Evolutionary conservation across 1,140 invertebrate species (phyloP).

Genomic region (Cryptotermes secundus): DNA sequence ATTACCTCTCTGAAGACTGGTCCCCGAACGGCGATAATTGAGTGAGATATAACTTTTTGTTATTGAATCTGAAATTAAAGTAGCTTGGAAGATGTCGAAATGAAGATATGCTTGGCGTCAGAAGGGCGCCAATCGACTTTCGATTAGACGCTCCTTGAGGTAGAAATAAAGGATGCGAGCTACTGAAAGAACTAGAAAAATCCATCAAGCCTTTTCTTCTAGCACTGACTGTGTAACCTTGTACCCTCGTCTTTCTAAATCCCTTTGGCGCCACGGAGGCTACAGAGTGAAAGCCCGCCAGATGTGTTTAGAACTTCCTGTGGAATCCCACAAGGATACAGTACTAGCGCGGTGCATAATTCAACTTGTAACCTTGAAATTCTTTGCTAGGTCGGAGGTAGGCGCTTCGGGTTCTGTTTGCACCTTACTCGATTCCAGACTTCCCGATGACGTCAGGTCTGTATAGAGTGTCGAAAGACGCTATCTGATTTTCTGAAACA

Average conservation of each 20-base stretch:
- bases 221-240: neutral
- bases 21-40: neutral
- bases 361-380: neutral
- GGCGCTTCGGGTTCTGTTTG: neutral
- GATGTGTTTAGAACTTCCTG: neutral
- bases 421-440: too few relatives aligned
- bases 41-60: neutral
- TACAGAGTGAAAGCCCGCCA: neutral
- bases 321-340: neutral
- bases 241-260: neutral
- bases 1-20: neutral
- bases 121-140: conserved; percentile 9
- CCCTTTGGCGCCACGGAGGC: neutral
- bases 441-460: too few relatives aligned
- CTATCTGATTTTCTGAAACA: too few relatives aligned
- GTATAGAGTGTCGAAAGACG: too few relatives aligned
- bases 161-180: conserved; percentile 3
- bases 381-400: neutral
- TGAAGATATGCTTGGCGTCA: neutral
- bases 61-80: conserved; percentile 16
- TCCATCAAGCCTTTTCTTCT: conserved; percentile 10
- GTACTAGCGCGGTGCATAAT: neutral
- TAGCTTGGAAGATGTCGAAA: neutral
- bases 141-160: neutral
- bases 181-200: neutral